These are phyloP conservation scores for Cinclus cinclus DNA, from an alignment of 2,113 vertebrate species.

Conservation along the genomic window DNA sequence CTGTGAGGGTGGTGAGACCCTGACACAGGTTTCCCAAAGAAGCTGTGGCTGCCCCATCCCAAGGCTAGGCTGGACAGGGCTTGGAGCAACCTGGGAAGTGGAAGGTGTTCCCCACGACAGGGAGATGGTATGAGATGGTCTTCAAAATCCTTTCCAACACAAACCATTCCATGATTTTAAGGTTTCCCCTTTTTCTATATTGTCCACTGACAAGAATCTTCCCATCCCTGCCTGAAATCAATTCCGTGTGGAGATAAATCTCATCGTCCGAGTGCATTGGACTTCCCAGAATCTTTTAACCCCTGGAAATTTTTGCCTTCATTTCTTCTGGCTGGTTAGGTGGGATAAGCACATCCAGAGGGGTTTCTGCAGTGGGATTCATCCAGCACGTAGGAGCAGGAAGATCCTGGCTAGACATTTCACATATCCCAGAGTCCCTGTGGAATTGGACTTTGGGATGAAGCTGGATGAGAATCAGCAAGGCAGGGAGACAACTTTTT, in stretches of 20 bases:
- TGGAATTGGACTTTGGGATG: neutral
- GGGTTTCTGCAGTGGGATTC: neutral
- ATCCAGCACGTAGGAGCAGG: rapidly evolving
- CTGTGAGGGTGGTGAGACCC: neutral
- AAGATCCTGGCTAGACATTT: neutral
- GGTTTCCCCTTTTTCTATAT: rapidly evolving
- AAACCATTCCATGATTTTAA: neutral
- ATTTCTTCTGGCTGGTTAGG: neutral
- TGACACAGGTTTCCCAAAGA: neutral
- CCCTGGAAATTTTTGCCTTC: neutral
- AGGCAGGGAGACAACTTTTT: neutral
- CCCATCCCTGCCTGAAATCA: neutral
- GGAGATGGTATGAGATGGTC: neutral
- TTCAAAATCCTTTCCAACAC: neutral
- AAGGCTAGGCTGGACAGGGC: rapidly evolving
- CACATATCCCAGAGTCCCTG: neutral
- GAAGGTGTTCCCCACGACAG: neutral
- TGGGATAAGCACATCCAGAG: neutral
- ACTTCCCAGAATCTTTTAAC: neutral
- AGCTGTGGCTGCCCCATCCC: neutral
- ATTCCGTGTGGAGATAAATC: rapidly evolving
- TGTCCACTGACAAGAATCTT: neutral
- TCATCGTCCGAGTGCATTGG: neutral
- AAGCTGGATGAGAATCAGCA: neutral
- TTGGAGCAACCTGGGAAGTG: neutral